phyloP scores from a whole-genome alignment of 2,113 vertebrate genomes.

The Corythornis vintsioides region DNA sequence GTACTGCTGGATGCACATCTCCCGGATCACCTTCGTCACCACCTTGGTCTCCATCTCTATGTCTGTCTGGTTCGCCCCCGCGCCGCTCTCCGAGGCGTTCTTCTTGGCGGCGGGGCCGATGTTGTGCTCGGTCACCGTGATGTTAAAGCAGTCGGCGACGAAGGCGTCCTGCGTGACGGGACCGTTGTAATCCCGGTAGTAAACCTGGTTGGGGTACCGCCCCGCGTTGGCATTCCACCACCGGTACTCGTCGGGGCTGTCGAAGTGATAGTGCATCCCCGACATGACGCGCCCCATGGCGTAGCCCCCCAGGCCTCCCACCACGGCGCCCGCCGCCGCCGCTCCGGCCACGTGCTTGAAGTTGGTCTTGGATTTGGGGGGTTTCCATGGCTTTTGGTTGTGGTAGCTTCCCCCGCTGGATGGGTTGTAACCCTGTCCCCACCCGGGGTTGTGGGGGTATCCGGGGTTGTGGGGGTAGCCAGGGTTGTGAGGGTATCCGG shows the following conservation, averaged over 20 bases:
- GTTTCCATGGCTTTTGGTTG: constrained; percentile 70
- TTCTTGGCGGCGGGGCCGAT: constrained; percentile 70
- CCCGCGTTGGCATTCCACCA: constrained; percentile 71
- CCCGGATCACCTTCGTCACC: constrained; percentile 76
- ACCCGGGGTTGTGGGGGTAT: constrained; percentile 30
- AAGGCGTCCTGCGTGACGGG: constrained; percentile 72
- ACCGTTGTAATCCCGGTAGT: constrained; percentile 64
- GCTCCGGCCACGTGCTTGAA: constrained; percentile 74
- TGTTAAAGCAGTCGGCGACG: constrained; percentile 78
- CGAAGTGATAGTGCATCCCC: constrained; percentile 67
- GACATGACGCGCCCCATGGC: constrained; percentile 75
- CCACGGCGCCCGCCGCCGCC: constrained; percentile 60
- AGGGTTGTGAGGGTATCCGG: neutral
- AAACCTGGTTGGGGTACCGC: constrained; percentile 76
- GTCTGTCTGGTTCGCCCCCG: constrained; percentile 56
- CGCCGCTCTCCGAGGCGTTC: neutral
- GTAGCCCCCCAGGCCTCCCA: constrained; percentile 75
- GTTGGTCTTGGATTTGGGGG: constrained; percentile 74
- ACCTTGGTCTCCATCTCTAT: constrained; percentile 62
- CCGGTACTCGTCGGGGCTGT: constrained; percentile 70
- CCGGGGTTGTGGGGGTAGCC: neutral
- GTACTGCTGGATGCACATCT: constrained; percentile 80
- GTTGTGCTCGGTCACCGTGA: constrained; percentile 74
- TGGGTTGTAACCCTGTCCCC: constrained; percentile 65
- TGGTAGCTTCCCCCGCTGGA: constrained; percentile 54